Percentiles rank a stretch among this genome's conserved stretches.
Evolutionary conservation across 2,797 vertebrate species (phyloP).

Genomic region (Morus bassanus): DNA sequence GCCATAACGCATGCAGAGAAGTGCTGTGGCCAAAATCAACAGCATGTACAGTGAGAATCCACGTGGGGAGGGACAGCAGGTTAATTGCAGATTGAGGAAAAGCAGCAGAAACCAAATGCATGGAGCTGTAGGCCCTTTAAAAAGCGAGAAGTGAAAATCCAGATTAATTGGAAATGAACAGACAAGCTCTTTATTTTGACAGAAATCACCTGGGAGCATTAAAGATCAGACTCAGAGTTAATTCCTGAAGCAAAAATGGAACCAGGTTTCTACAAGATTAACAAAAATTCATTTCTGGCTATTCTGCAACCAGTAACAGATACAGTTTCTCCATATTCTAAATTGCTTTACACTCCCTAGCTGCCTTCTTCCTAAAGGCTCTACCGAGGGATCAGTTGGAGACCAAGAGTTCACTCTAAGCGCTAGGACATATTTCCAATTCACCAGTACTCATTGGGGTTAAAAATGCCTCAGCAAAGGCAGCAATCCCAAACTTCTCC

Average conservation of each 20-base stretch:
- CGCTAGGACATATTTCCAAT: background rate
- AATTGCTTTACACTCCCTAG: constrained; percentile 24
- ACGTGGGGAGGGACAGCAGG: constrained; percentile 54
- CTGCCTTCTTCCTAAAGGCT: constrained; percentile 15
- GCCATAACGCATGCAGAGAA: constrained; percentile 16
- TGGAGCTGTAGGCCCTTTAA: constrained; percentile 13
- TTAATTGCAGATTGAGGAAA: constrained; percentile 56
- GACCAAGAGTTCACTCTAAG: constrained; percentile 6
- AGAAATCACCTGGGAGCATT: constrained; percentile 23
- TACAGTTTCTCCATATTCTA: constrained; percentile 17
- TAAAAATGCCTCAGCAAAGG: constrained; percentile 33
- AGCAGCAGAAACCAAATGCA: constrained; percentile 41
- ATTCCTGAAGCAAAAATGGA: constrained; percentile 41
- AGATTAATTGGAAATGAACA: constrained; percentile 56
- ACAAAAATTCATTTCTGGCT: constrained; percentile 31
- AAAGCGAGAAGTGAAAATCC: constrained; percentile 30
- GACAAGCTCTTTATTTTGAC: constrained; percentile 53
- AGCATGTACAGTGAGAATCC: constrained; percentile 48
- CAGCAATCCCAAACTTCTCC: constrained; percentile 13
- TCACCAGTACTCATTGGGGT: background rate
- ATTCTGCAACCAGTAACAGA: constrained; percentile 9
- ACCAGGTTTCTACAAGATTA: constrained; percentile 21
- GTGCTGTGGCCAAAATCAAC: constrained; percentile 56
- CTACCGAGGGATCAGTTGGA: constrained; percentile 37
- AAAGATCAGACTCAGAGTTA: constrained; percentile 26